phyloP scores from a whole-genome alignment of 1,140 invertebrate genomes.

The Pseudomyrmex cubaensis region DNA sequence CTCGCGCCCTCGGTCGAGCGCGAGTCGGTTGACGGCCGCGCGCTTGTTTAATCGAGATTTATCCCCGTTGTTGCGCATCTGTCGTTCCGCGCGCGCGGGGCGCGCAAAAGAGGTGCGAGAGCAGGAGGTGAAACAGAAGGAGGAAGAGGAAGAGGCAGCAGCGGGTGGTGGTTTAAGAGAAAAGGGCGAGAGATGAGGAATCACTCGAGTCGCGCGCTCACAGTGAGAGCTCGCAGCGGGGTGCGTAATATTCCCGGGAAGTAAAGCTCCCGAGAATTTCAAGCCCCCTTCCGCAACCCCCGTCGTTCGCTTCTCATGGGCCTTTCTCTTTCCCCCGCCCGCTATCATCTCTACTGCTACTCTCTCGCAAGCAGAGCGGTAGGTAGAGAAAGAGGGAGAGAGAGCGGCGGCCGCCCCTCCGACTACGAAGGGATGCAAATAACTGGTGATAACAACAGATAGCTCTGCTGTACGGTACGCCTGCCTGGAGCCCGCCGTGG shows the following conservation, averaged over 20 bases:
- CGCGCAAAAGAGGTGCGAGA: slow-evolving; percentile 32
- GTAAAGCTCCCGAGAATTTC: slow-evolving; percentile 83
- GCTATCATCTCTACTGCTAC: neutral
- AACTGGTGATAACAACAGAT: slow-evolving; percentile 84
- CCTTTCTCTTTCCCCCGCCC: slow-evolving; percentile 24
- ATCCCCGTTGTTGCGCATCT: slow-evolving; percentile 71
- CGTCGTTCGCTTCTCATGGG: slow-evolving; percentile 17
- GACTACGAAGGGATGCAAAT: slow-evolving; percentile 82
- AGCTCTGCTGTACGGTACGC: slow-evolving; percentile 74
- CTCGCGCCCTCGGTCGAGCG: neutral
- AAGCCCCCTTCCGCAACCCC: slow-evolving; percentile 65
- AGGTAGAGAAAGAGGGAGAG: slow-evolving; percentile 9
- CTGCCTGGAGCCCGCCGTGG: slow-evolving; percentile 38
- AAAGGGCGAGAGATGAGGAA: slow-evolving; percentile 76
- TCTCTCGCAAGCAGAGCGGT: slow-evolving; percentile 64
- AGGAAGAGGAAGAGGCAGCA: slow-evolving; percentile 7
- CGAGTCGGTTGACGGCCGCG: slow-evolving; percentile 20
- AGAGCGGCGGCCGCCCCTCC: slow-evolving; percentile 61
- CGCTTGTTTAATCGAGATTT: slow-evolving; percentile 46
- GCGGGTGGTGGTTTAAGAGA: slow-evolving; percentile 59
- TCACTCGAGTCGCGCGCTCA: slow-evolving; percentile 72
- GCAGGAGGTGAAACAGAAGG: slow-evolving; percentile 18
- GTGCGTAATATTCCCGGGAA: slow-evolving; percentile 81
- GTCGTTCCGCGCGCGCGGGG: slow-evolving; percentile 61
- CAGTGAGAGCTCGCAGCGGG: slow-evolving; percentile 68